Evolutionary conservation across 2,797 vertebrate species (phyloP).

Genomic region (Hafferia zeledoni): DNA sequence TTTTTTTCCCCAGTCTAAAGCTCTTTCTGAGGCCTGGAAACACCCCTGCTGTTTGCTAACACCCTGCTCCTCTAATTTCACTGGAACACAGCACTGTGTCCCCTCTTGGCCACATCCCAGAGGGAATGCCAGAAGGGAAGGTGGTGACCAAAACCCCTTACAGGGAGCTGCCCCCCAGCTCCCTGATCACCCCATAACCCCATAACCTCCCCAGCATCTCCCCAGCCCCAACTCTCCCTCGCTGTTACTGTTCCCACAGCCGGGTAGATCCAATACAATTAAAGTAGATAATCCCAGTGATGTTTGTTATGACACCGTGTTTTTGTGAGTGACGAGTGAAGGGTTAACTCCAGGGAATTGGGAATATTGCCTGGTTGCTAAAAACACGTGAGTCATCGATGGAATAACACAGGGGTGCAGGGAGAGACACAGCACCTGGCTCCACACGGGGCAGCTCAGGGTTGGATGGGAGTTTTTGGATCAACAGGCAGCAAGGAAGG

Average conservation of each 20-base stretch:
- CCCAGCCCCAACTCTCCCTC: not conserved
- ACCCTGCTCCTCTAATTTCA: not conserved
- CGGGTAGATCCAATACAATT: conserved; percentile 23
- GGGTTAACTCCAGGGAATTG: conserved; percentile 67
- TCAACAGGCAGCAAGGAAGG: not conserved
- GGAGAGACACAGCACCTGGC: conserved; percentile 34
- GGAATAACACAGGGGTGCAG: conserved; percentile 46
- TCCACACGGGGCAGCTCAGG: not conserved
- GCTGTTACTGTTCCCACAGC: not conserved
- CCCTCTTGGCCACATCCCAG: not conserved
- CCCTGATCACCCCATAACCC: not conserved
- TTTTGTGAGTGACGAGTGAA: conserved; percentile 44
- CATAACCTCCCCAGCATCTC: not conserved
- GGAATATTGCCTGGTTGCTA: conserved; percentile 55
- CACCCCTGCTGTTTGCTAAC: not conserved
- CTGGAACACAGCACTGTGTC: fast-evolving
- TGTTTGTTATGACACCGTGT: conserved; percentile 58
- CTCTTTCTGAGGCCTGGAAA: not conserved
- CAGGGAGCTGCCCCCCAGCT: not conserved
- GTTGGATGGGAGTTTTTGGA: not conserved
- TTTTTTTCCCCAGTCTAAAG: not conserved
- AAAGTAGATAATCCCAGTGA: conserved; percentile 5
- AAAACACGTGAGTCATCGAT: conserved; percentile 62
- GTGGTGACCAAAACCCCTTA: not conserved
- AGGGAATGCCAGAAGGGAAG: not conserved